Percentiles rank a stretch among this genome's conserved stretches.
Conservation (phyloP, 2,113 vertebrate genomes). For the Podarcis raffonei region DNA sequence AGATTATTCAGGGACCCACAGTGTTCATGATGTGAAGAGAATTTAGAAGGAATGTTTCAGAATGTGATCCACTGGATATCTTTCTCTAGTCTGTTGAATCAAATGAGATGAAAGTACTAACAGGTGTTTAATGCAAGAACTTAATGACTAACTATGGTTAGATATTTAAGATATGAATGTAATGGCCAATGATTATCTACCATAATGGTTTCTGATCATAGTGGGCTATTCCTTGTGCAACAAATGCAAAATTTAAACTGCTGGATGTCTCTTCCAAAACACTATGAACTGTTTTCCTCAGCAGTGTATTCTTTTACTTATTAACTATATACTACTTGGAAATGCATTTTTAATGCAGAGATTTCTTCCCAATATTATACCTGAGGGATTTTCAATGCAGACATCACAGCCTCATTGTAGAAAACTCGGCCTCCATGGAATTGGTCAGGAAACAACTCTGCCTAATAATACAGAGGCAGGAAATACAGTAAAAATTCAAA, state of each 20-base stretch:
- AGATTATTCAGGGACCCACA: neutral
- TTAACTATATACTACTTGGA: neutral
- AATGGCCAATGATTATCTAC: neutral
- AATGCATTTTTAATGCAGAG: neutral
- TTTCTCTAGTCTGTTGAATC: neutral
- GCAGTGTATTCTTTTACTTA: neutral
- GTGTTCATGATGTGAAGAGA: neutral
- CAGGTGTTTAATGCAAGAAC: too few relatives aligned
- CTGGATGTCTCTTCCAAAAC: neutral
- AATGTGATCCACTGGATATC: neutral
- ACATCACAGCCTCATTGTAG: conserved; percentile 88
- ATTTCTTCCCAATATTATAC: conserved; percentile 54
- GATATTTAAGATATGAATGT: neutral
- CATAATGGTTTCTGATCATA: neutral
- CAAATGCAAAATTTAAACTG: neutral
- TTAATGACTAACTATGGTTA: neutral
- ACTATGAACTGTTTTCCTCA: neutral
- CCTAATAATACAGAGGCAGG: conserved; percentile 56
- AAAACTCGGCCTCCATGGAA: conserved; percentile 85
- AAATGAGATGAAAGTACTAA: neutral
- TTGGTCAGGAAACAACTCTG: conserved; percentile 89
- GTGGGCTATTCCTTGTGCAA: neutral
- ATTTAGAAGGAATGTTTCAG: neutral
- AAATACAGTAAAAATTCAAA: fast-evolving
- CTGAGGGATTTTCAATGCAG: conserved; percentile 86